phyloP scores from a whole-genome alignment of 1,140 invertebrate genomes.

The Diploscapter pachys region DNA sequence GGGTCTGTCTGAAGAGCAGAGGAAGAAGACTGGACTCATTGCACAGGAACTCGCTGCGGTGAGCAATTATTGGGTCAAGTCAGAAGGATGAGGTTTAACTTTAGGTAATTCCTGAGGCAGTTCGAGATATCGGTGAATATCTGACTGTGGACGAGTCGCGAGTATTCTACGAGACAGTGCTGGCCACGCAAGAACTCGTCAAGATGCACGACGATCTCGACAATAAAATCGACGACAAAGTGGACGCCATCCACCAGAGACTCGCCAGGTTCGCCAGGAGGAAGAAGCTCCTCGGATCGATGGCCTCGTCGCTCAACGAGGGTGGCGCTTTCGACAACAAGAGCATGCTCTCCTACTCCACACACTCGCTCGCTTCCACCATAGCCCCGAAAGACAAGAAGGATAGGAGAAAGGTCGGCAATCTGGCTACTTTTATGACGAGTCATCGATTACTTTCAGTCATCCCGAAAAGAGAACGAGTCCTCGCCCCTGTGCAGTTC shows the following conservation, averaged over 20 bases:
- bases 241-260: slow-evolving; percentile 49
- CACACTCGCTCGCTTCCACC: slow-evolving; percentile 31
- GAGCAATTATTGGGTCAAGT: too few relatives aligned
- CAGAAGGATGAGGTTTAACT: too few relatives aligned
- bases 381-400: slow-evolving; percentile 24
- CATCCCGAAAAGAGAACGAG: too few relatives aligned
- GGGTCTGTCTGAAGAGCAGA: slow-evolving; percentile 68
- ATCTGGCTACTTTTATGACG: too few relatives aligned
- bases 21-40: slow-evolving; percentile 18
- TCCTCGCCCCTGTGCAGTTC: slow-evolving; percentile 4
- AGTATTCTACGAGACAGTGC: slow-evolving; percentile 57
- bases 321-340: slow-evolving; percentile 28
- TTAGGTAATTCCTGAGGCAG: slow-evolving; percentile 85
- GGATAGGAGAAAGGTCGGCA: neutral
- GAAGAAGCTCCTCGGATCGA: slow-evolving; percentile 46
- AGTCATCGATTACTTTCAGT: too few relatives aligned
- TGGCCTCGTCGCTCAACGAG: slow-evolving; percentile 44
- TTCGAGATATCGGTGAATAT: slow-evolving; percentile 68
- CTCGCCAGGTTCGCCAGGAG: slow-evolving; percentile 43
- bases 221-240: slow-evolving; percentile 54
- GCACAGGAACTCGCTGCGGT: slow-evolving; percentile 16
- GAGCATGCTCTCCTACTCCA: slow-evolving; percentile 26
- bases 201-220: slow-evolving; percentile 53
- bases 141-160: slow-evolving; percentile 55
- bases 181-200: slow-evolving; percentile 55